Base-by-base conservation (phyloP, 1,140 invertebrate species). In the Proctacanthus coquilletti region DNA sequence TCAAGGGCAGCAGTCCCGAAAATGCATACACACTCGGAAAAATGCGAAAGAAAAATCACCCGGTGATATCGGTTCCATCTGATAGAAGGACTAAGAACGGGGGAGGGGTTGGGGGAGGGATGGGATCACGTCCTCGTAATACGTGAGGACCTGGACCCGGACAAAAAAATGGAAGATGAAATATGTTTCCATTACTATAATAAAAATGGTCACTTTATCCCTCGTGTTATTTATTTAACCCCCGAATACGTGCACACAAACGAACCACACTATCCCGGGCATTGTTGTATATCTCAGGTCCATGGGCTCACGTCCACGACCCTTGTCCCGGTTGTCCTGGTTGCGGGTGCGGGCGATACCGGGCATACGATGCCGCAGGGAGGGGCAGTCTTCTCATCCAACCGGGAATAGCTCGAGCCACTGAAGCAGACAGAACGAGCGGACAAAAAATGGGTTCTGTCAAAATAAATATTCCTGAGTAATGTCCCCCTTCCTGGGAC, bases 391-490 rank as follows among this genome's bases (percentile, higher is more conserved):
- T 37, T 40, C 29, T 39, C 36, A 41, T 36, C 42, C 50, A 51
- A 53, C 53, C 49, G 53, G 44, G 47, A 46, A 39, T 50, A 8
- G 11, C 17, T 33, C 14, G 17, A 6, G 6, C 17, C 8, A 6
- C 8, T 11, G 9, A 5, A 19, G 20, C 19, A n/a, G 29, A 31
- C 6, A 18, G 20, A 18, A 21, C 6, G 11, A n/a, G 17, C 30
- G 15, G 38, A 20, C 10, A 52, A 54, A 55, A 54, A 56, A 54
- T 54, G 56, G 55, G 52, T 54, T 54, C 52, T 54, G 52, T 54
- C 52, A 54, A 54, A 54, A 54, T 54, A 55, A 49, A 54, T 54
- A 56, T 54, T 47, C 46, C 49, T 54, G 52, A 54, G 50, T 54
- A 54, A 54, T 54, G 52, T 56, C 50, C 49, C 52, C 50, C 52